Conservation (phyloP, 1,140 invertebrate genomes). For the Acyrthosiphon pisum region DNA sequence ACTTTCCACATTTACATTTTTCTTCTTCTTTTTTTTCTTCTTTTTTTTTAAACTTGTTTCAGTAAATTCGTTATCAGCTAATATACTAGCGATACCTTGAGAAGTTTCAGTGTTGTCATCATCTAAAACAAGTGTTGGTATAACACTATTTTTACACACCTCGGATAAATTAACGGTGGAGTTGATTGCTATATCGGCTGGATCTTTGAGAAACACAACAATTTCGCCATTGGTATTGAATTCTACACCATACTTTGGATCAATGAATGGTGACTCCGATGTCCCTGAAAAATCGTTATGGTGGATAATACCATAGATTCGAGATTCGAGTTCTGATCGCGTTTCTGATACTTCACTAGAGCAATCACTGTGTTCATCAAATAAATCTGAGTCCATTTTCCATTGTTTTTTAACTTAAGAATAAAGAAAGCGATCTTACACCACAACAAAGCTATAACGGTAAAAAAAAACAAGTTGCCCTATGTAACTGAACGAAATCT, state of each 20-base stretch:
- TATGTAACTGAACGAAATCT: background rate
- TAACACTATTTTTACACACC: background rate
- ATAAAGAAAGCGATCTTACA: background rate
- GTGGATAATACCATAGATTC: constrained; percentile 28
- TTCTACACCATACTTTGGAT: constrained; percentile 44
- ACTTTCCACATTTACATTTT: background rate
- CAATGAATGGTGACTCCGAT: background rate
- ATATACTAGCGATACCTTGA: background rate
- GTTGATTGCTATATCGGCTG: background rate
- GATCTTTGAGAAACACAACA: constrained; percentile 21
- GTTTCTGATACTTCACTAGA: constrained; percentile 43
- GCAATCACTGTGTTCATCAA: background rate
- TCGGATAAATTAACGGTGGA: background rate
- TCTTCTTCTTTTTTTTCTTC: constrained; percentile 42
- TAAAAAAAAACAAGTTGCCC: background rate
- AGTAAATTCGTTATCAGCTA: background rate
- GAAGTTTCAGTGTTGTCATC: background rate
- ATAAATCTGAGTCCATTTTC: constrained; percentile 26
- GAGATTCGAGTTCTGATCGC: constrained; percentile 31
- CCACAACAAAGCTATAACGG: background rate
- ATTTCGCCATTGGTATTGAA: constrained; percentile 25
- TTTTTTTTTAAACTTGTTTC: constrained; percentile 41
- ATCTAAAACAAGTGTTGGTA: constrained; percentile 36
- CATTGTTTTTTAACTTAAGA: background rate
- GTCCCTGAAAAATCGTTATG: constrained; percentile 50